phyloP scores from a whole-genome alignment of 2,888 invertebrate species.

The Eucriotettix oculatus region DNA sequence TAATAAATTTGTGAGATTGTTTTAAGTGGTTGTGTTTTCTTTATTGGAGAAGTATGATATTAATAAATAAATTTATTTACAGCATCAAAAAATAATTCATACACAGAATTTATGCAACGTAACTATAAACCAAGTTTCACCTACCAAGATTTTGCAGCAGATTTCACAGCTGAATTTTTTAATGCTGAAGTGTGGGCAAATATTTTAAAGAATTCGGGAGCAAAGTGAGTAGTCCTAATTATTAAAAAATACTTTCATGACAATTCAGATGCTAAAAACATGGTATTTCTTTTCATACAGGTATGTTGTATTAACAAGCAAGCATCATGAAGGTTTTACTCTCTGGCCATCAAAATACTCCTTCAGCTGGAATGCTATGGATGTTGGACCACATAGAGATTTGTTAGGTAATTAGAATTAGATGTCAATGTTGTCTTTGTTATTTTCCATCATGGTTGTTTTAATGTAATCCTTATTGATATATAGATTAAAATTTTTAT shows the following conservation, averaged over 20 bases:
- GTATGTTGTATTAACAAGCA: conserved; percentile 69
- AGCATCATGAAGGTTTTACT: conserved; percentile 78
- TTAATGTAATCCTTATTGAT: no score
- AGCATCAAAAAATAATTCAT: not conserved
- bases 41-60: not conserved
- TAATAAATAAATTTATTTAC: not conserved
- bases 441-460: no score
- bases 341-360: conserved; percentile 68
- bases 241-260: no score
- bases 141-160: conserved; percentile 80
- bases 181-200: conserved; percentile 71
- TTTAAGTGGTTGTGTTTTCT: not conserved
- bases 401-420: conserved; percentile 42
- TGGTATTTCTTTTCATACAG: no score
- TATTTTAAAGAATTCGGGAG: conserved; percentile 69
- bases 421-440: no score
- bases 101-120: conserved; percentile 53
- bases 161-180: conserved; percentile 82
- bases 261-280: no score
- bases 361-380: conserved; percentile 71
- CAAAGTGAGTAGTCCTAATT: conserved; percentile 39
- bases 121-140: conserved; percentile 73
- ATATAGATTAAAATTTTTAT: no score
- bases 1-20: conserved; percentile 7
- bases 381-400: conserved; percentile 61